Conservation (phyloP, 2,797 vertebrate species). For the Fistularia tabacaria region DNA sequence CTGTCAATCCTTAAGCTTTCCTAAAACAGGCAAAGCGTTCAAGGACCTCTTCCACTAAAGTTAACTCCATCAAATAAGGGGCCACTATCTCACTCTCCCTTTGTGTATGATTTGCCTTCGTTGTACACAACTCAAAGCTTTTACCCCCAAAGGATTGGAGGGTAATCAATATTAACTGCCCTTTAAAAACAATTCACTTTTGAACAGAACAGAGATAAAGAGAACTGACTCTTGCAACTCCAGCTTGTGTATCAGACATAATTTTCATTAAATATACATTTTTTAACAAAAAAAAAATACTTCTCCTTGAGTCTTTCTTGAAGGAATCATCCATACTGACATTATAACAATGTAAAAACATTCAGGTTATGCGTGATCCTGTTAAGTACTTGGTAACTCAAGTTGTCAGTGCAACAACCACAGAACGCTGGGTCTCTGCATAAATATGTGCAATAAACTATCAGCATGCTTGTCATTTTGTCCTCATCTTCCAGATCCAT, state of each 20-base stretch:
- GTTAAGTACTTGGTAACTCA: no score
- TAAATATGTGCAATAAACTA: slow-evolving; percentile 2
- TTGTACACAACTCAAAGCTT: slow-evolving; percentile 39
- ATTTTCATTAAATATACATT: not conserved
- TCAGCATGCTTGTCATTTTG: slow-evolving; percentile 1
- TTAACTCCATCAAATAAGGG: no score
- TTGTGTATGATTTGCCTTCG: slow-evolving; percentile 28
- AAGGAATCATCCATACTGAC: no score
- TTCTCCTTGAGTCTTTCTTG: no score
- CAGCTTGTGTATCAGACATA: slow-evolving; percentile 21
- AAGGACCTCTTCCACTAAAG: no score
- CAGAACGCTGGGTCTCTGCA: slow-evolving; percentile 6
- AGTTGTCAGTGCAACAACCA: no score
- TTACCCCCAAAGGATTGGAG: slow-evolving; percentile 32
- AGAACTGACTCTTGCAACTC: slow-evolving; percentile 24
- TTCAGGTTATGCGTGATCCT: slow-evolving; percentile 6
- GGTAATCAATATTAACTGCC: slow-evolving; percentile 50
- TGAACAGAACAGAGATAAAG: slow-evolving; percentile 12
- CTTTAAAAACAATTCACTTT: slow-evolving; percentile 55
- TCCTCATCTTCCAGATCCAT: slow-evolving; percentile 18
- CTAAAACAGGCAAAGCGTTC: no score
- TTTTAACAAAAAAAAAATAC: no score
- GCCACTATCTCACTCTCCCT: not conserved
- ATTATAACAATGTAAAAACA: no score
- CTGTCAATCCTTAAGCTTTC: no score